A percentile compares a stretch with the other conserved stretches of the same genome.
These are phyloP conservation scores for Oikopleura albicans DNA, from an alignment of 23 tunicate genomes.

Conservation along the genomic window DNA sequence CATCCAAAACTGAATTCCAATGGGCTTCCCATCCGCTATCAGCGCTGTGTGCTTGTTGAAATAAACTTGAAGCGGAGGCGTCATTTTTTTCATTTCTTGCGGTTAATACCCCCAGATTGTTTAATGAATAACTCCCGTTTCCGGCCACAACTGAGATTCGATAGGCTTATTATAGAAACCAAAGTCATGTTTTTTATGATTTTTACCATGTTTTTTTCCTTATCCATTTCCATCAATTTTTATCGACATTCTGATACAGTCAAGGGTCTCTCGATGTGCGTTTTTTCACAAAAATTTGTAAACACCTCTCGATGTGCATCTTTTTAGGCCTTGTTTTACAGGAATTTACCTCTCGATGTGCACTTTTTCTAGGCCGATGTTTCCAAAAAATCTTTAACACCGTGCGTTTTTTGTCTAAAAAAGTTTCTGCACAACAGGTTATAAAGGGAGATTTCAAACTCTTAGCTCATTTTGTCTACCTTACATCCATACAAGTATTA, in stretches of 20 bases:
- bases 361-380: neutral
- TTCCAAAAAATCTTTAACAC: neutral
- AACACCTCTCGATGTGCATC: neutral
- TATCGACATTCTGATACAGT: too few relatives aligned
- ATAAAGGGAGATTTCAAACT: too few relatives aligned
- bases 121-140: constrained; percentile 7
- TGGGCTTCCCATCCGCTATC: constrained; percentile 2
- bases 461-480: too few relatives aligned
- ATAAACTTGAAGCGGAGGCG: neutral
- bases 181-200: neutral
- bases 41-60: neutral
- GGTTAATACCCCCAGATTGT: neutral
- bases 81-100: neutral
- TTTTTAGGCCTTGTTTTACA: neutral
- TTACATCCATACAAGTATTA: too few relatives aligned
- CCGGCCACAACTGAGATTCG: neutral
- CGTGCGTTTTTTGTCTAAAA: neutral
- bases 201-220: too few relatives aligned
- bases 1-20: neutral
- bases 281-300: too few relatives aligned
- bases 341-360: neutral
- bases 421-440: too few relatives aligned
- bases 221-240: too few relatives aligned
- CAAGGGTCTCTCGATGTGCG: too few relatives aligned
- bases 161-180: neutral